Base-by-base conservation (phyloP, 2,113 vertebrate species). In the Carassius auratus region DNA sequence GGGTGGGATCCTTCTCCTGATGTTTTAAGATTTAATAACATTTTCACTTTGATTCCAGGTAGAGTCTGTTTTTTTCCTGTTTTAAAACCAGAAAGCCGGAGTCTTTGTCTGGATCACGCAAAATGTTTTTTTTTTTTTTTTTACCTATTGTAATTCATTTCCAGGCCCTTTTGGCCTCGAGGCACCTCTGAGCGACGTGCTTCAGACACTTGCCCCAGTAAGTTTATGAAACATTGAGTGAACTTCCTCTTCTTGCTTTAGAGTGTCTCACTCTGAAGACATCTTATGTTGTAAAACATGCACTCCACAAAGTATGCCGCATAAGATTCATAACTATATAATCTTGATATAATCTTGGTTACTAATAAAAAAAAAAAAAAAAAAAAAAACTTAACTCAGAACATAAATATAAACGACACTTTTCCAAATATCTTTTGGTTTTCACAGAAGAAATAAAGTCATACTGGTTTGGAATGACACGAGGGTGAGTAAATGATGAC, bases 161-260 rank as follows among this genome's bases (percentile, higher is more conserved):
- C 42, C 73, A 73, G 71, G 33, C n/a, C 77, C 73, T 76, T 86
- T 68, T 82, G 85, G 82, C 87, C 64, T 66, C 14, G n/a, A 77
- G 87, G 85, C 77, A 52, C 42, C 87, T 81, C 21, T 4, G 42
- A 81, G 85, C 50, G 17, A 68, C 2, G 2, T 30, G 81, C 81
- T 76, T 84, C 85, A 84, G 23, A 86, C 85, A 77, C 82, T 81
- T 50, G 74, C 69, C 52, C 42, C 59, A 84, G 71, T 81, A 82
- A 88, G 69, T 86, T 85, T 61, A 86, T 88, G 81, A 88, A 86
- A 77, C 69, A 81, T 85, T 86, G 83, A 84, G 82, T 8, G 19
- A 17, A 62, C 73, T 50, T 83, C 50, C 13, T 52, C 4, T 61
- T 48, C 36, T 86, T 69, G 59, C 81, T 69, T 62, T 55, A 26